These are phyloP conservation scores for Astropecten irregularis DNA, from an alignment of 53 echinoderm and acorn worm genomes.

Conservation along the genomic window DNA sequence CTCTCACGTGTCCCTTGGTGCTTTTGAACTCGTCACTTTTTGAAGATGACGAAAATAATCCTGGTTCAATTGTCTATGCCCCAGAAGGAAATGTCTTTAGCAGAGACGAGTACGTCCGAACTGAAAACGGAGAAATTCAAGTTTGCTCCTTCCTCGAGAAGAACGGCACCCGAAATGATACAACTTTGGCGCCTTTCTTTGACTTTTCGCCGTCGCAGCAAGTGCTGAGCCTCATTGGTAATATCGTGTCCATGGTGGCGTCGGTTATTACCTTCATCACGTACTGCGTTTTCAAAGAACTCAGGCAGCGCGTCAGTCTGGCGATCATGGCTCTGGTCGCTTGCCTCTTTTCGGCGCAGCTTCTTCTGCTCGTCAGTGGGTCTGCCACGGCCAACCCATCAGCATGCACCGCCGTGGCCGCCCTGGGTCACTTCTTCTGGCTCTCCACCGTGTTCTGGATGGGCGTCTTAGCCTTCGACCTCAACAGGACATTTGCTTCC, in stretches of 20 bases:
- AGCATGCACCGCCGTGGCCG: constrained; percentile 57
- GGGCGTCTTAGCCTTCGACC: constrained; percentile 67
- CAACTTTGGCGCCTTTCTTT: background rate
- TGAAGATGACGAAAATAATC: background rate
- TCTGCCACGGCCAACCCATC: constrained; percentile 31
- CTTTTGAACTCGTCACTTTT: constrained; percentile 44
- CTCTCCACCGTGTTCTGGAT: constrained; percentile 72
- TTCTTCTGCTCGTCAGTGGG: constrained; percentile 64
- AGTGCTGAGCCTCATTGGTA: constrained; percentile 45
- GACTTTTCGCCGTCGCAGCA: constrained; percentile 40
- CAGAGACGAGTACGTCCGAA: constrained; percentile 22
- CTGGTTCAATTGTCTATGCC: constrained; percentile 1
- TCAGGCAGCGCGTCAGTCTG: constrained; percentile 55
- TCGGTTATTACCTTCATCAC: constrained; percentile 53
- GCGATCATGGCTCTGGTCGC: constrained; percentile 65
- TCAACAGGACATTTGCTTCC: constrained; percentile 53
- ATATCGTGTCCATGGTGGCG: constrained; percentile 51
- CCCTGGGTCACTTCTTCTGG: constrained; percentile 73
- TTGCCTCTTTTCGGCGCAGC: constrained; percentile 65
- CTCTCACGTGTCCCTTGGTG: constrained; percentile 13
- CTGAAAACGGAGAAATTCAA: constrained; percentile 4
- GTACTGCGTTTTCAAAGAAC: constrained; percentile 53
- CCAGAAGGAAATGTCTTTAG: background rate
- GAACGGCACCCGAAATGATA: constrained; percentile 33
- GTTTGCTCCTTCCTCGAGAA: constrained; percentile 47